Evolutionary conservation across 64 coral and sea anemone genomes (phyloP), one percentile per base, ranked within the genome.

Genomic region (Actinia equina): DNA sequence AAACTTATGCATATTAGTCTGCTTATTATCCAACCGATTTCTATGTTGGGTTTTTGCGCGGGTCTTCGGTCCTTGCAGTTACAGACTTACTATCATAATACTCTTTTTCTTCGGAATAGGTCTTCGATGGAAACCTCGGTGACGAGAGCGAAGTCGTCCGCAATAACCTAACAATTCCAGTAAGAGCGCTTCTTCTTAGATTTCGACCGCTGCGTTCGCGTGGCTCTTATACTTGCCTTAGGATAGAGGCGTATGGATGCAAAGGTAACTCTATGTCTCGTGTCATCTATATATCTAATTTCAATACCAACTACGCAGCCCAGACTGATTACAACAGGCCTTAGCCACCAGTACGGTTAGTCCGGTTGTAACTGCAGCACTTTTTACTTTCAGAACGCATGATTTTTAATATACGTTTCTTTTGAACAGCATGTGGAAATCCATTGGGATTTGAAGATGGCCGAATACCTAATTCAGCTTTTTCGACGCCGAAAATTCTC

Each of bases 161-260:
- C 22, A 41, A 78, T 78, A 18, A 78, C 18, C 76, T 78, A 0
- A 17, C 43, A 43, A 37, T 78, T 43, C 76, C 76, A 30, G 76
- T 78, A 17, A 12, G 76, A 43, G 76, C 76, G 20, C 15, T 45
- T 7, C 27, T 78, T 5, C 8, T 78, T 45, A 37, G 76, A 43
- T 78, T 78, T 78, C 26, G 43, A 43, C 76, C 76, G 1, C 15
- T 78, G 27, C 27, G 5, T 11, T 44, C 76, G 4, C 43, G 26
- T 43, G n/a, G 76, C 6, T 2, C 16, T n/a, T 74, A 74, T 6
- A 78, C 76, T 74, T 94, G 93, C 37, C 69, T 90, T 52, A 85
- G 93, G 25, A n/a, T 94, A 14, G 93, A 90, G 37, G 19, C 90
- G 4, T 94, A 87, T 45, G 93, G 93, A 51, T 94, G 93, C 62